Percentiles rank a stretch among this genome's conserved stretches.
These are phyloP conservation scores for Taenaris catops DNA, from an alignment of 2,888 invertebrate species.

Conservation along the genomic window DNA sequence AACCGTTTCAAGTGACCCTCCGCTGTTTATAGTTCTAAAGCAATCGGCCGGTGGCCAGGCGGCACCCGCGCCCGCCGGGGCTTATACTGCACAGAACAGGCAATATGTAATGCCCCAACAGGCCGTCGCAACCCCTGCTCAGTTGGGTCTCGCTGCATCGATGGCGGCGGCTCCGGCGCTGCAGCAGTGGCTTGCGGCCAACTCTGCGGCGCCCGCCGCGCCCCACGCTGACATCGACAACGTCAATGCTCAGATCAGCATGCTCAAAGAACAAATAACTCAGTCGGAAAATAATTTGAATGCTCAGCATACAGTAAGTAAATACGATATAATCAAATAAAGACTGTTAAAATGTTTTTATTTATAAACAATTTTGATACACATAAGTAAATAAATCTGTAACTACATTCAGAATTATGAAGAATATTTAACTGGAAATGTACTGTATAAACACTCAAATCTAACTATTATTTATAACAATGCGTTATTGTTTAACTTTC, in stretches of 20 bases:
- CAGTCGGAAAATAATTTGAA: conserved; percentile 98
- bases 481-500: too few species aligned
- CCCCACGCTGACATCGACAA: conserved; percentile 69
- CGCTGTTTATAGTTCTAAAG: conserved; percentile 87
- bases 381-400: too few species aligned
- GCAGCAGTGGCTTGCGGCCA: conserved; percentile 67
- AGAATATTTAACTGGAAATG: too few species aligned
- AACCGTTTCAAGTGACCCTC: conserved; percentile 75
- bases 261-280: conserved; percentile 93
- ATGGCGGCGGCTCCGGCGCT: conserved; percentile 71
- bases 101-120: conserved; percentile 80
- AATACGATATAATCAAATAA: neutral
- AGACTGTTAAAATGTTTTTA: too few species aligned
- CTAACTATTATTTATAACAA: too few species aligned
- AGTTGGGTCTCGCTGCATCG: conserved; percentile 75
- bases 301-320: conserved; percentile 93
- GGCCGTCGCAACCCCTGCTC: conserved; percentile 76
- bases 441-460: too few species aligned
- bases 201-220: conserved; percentile 47
- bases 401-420: too few species aligned
- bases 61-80: conserved; percentile 71
- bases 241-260: conserved; percentile 88
- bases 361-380: too few species aligned
- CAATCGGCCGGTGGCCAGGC: conserved; percentile 81
- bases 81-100: conserved; percentile 79